Evolutionary conservation across 2,888 invertebrate genomes (phyloP).

Genomic region (Dusona sp.): DNA sequence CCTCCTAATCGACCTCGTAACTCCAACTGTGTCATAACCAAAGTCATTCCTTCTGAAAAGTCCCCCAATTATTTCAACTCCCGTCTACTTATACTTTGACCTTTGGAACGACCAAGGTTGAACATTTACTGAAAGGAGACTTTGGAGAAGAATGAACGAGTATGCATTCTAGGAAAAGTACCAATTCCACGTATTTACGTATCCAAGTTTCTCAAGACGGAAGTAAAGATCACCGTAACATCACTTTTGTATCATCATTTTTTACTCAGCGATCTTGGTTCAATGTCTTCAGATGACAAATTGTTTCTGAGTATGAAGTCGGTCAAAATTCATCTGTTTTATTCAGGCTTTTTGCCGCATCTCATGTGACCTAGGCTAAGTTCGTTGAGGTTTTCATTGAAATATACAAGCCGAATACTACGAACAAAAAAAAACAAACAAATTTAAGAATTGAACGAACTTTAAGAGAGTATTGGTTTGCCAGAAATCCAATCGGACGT

Average conservation of each 20-base stretch:
- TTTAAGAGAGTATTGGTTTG: slow-evolving; percentile 28
- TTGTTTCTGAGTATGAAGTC: slow-evolving; percentile 1
- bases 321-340: neutral
- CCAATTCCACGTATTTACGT: neutral
- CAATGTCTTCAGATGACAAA: neutral
- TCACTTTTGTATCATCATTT: slow-evolving; percentile 6
- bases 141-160: slow-evolving; percentile 14
- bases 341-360: neutral
- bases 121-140: slow-evolving; percentile 4
- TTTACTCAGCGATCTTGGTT: neutral
- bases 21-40: slow-evolving; percentile 32
- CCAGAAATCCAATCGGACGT: slow-evolving; percentile 71
- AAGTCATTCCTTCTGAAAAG: slow-evolving; percentile 6
- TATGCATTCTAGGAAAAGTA: neutral
- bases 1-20: slow-evolving; percentile 16
- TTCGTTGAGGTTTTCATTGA: neutral
- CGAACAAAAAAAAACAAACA: slow-evolving; percentile 36
- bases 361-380: too few species aligned
- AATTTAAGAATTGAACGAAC: slow-evolving; percentile 29
- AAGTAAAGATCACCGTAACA: neutral
- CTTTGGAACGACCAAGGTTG: slow-evolving; percentile 4
- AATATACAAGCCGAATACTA: slow-evolving; percentile 3
- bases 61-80: slow-evolving; percentile 16
- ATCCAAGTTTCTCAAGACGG: neutral
- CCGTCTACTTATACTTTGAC: neutral